Conservation (phyloP, 2,797 vertebrate genomes). For the Acrossocheilus fasciatus region DNA sequence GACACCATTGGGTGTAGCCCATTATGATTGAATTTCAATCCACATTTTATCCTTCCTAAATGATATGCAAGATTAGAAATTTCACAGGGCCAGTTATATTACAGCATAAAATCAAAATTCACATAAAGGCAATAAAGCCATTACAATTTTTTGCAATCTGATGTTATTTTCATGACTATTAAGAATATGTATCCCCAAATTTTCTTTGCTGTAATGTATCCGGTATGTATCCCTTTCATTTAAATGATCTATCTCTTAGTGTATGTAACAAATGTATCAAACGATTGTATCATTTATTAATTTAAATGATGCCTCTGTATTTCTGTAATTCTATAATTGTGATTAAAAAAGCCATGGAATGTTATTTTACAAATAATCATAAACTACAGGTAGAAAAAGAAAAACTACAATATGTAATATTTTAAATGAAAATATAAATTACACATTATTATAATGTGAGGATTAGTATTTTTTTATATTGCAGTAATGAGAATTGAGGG, state of each 20-base stretch:
- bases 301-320: background rate
- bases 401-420: background rate
- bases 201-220: background rate
- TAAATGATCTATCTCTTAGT: background rate
- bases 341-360: background rate
- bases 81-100: background rate
- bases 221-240: background rate
- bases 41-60: background rate
- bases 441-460: background rate
- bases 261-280: background rate
- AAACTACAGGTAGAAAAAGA: background rate
- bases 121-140: too few relatives aligned
- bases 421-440: background rate
- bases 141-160: background rate
- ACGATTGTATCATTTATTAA: too few relatives aligned
- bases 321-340: background rate
- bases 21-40: slow-evolving; percentile 8
- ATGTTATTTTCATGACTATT: background rate
- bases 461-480: background rate
- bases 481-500: background rate
- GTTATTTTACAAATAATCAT: background rate
- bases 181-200: background rate
- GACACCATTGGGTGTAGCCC: background rate
- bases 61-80: slow-evolving; percentile 12
- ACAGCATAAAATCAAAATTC: background rate